A percentile compares a stretch with the other conserved stretches of the same genome.
phyloP scores from a whole-genome alignment of 2,113 vertebrate genomes.

The Eurypyga helias region DNA sequence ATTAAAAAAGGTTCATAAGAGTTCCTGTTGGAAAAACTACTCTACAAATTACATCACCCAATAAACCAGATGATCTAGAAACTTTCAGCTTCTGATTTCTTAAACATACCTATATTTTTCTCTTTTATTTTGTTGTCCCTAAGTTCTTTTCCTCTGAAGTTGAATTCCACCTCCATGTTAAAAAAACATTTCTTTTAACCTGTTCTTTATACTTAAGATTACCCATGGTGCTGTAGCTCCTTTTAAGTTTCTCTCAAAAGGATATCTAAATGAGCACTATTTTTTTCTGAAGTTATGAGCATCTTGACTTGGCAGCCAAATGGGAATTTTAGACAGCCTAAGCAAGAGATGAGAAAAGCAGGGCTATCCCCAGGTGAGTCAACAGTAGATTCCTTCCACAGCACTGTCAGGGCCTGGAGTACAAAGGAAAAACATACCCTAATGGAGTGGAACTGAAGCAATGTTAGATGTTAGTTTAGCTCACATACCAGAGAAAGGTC shows the following conservation, averaged over 20 bases:
- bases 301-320: neutral
- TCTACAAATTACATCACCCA: neutral
- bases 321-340: neutral
- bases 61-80: neutral
- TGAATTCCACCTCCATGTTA: neutral
- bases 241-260: neutral
- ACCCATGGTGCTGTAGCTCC: neutral
- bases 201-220: neutral
- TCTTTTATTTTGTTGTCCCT: neutral
- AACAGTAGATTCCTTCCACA: neutral
- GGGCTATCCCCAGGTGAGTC: neutral
- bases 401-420: neutral
- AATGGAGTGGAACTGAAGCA: neutral
- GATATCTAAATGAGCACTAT: neutral
- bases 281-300: neutral
- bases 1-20: neutral
- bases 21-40: neutral
- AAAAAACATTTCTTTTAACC: neutral
- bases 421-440: neutral
- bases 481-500: neutral
- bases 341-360: neutral
- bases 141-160: neutral
- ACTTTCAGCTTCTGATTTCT: neutral
- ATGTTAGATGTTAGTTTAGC: neutral
- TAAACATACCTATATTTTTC: neutral